These are phyloP conservation scores for Chorisops tibialis DNA, from an alignment of 2,888 invertebrate genomes.

Conservation along the genomic window DNA sequence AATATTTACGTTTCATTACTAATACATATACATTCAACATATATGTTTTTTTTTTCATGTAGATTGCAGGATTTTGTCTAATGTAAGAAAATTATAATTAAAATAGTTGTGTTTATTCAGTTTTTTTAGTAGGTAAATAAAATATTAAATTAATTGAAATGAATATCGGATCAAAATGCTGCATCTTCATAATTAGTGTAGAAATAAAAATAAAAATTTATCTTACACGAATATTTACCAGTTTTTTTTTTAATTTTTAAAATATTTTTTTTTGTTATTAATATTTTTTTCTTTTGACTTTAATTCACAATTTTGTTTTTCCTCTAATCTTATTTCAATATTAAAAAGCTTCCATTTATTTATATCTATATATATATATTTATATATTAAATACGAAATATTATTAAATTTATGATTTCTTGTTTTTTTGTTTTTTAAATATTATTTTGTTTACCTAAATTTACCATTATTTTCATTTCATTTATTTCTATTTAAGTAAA, in stretches of 20 bases:
- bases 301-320: conserved; percentile 1
- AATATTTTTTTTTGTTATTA: conserved; percentile 1
- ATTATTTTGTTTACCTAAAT: conserved; percentile 18
- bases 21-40: conserved; percentile 15
- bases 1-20: background rate
- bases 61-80: too few species aligned
- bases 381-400: conserved; percentile 22
- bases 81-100: too few species aligned
- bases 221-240: conserved; percentile 5
- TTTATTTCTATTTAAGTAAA: conserved; percentile 28
- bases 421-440: conserved; percentile 6
- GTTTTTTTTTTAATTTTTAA: background rate
- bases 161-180: background rate
- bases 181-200: conserved; percentile 10
- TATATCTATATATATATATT: too few species aligned
- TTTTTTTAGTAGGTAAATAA: too few species aligned
- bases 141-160: too few species aligned
- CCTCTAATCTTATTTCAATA: background rate
- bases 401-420: conserved; percentile 22
- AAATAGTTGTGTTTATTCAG: too few species aligned
- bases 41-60: background rate
- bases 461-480: conserved; percentile 5
- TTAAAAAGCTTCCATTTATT: conserved; percentile 20
- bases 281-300: background rate
- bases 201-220: conserved; percentile 15